These are phyloP conservation scores for Geopemphigus sp. DNA, from an alignment of 1,140 invertebrate genomes.

Conservation along the genomic window DNA sequence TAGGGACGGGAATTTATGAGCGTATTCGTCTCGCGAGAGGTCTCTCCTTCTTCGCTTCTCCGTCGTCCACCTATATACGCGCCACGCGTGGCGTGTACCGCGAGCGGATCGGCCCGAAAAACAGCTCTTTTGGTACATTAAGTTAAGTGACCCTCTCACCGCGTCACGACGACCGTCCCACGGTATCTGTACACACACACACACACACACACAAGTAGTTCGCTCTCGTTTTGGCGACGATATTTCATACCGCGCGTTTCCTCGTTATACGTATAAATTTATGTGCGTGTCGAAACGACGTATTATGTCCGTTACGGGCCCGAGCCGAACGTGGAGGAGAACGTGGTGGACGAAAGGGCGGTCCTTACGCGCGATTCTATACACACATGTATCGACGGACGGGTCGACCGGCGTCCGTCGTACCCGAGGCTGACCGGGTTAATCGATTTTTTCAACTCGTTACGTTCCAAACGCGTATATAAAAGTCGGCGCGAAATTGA, in stretches of 20 bases:
- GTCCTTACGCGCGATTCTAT: too few species aligned
- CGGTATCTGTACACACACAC: too few species aligned
- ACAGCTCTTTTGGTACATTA: constrained; percentile 48
- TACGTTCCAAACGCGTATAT: too few species aligned
- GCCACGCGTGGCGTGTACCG: not conserved
- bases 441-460: too few species aligned
- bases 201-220: too few species aligned
- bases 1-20: constrained; percentile 46
- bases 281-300: constrained; percentile 2
- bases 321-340: too few species aligned
- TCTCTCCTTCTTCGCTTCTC: not conserved
- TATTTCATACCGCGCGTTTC: constrained; percentile 37
- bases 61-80: not conserved
- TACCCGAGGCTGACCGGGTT: too few species aligned
- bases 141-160: constrained; percentile 49
- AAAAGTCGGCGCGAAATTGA: too few species aligned
- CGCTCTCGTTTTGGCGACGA: constrained; percentile 18
- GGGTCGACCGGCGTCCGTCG: not conserved
- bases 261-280: constrained; percentile 5
- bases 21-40: constrained; percentile 38
- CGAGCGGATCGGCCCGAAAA: constrained; percentile 35
- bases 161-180: not conserved
- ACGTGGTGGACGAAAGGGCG: too few species aligned
- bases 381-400: not conserved
- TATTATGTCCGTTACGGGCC: constrained; percentile 1